phyloP scores from a whole-genome alignment of 1,140 invertebrate genomes.

The Ceratina australensis region DNA sequence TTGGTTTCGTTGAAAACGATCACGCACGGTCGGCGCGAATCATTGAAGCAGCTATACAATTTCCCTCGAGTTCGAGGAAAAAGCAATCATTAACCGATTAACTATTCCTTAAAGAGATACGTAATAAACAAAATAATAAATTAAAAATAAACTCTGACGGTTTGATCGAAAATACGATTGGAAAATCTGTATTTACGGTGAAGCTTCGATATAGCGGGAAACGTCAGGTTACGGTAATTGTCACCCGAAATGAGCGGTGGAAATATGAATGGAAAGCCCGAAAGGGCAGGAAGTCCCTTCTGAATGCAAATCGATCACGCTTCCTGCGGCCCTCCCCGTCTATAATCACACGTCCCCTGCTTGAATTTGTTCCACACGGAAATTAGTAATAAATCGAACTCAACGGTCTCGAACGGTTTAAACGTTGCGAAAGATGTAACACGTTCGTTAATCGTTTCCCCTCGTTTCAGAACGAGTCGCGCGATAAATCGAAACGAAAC shows the following conservation, averaged over 20 bases:
- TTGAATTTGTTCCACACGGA: background rate
- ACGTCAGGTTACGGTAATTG: conserved; percentile 11
- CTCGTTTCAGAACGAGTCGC: background rate
- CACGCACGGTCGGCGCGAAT: background rate
- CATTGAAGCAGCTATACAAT: background rate
- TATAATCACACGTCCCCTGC: background rate
- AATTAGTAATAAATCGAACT: conserved; percentile 24
- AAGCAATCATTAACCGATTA: too few relatives aligned
- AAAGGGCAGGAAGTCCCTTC: conserved; percentile 33
- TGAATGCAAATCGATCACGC: conserved; percentile 32
- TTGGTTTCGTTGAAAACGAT: background rate
- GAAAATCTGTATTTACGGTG: conserved; percentile 11
- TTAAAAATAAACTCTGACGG: background rate
- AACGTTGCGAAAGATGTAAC: background rate
- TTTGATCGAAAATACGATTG: too few relatives aligned
- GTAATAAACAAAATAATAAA: background rate
- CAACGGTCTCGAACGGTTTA: too few relatives aligned
- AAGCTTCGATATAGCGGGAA: background rate
- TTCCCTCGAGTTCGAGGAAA: background rate
- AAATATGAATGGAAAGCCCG: conserved; percentile 24
- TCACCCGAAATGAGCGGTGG: conserved; percentile 1
- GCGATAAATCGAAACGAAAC: background rate
- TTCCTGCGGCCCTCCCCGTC: conserved; percentile 5
- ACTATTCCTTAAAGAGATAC: too few relatives aligned
- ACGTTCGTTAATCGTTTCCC: background rate